Conservation (phyloP, 2,797 vertebrate species). For the Manis pentadactyla region DNA sequence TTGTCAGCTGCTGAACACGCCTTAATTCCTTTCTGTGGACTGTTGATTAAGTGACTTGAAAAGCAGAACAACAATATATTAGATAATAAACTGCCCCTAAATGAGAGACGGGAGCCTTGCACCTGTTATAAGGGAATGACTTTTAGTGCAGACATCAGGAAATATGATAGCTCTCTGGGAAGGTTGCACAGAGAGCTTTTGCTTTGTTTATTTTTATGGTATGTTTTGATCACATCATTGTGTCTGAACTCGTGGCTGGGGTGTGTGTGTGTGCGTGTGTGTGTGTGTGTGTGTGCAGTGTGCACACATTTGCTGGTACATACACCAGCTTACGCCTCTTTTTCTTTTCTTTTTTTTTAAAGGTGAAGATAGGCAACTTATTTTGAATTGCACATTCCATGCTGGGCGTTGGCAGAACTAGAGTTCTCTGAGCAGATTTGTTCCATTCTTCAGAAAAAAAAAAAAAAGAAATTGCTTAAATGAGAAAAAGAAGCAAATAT, state of each 20-base stretch:
- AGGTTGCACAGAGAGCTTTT: neutral
- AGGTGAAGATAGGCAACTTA: neutral
- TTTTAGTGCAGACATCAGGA: neutral
- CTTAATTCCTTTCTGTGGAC: neutral
- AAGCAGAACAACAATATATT: neutral
- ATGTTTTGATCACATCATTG: neutral
- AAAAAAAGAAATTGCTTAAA: neutral
- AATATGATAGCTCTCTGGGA: neutral
- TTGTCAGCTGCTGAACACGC: neutral
- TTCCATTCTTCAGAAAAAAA: neutral
- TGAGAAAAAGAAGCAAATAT: neutral
- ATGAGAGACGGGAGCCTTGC: neutral
- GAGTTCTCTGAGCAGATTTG: neutral
- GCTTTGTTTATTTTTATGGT: neutral
- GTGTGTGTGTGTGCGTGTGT: neutral
- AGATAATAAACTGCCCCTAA: neutral
- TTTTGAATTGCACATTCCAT: neutral
- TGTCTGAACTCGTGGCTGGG: neutral
- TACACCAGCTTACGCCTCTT: neutral
- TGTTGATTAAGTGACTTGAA: neutral
- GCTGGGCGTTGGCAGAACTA: neutral
- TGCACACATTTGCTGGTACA: neutral
- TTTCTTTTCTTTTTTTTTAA: neutral
- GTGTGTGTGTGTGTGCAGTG: neutral
- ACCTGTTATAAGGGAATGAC: neutral